Conservation (phyloP, 2,888 invertebrate species). For the Bombylius discolor region DNA sequence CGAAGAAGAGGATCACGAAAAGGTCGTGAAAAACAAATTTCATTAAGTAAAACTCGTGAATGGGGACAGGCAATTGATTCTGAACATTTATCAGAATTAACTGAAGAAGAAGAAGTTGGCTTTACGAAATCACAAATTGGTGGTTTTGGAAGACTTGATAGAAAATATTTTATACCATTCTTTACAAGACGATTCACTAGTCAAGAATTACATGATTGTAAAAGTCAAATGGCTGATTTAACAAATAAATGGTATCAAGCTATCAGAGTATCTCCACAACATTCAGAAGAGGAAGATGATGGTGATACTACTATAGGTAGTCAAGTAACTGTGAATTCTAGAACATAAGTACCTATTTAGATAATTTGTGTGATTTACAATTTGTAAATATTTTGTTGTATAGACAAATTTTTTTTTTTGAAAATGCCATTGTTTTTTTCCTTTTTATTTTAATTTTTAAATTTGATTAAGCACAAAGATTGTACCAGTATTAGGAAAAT, state of each 20-base stretch:
- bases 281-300: slow-evolving; percentile 59
- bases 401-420: too few relatives aligned
- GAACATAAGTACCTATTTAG: neutral
- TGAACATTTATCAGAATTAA: slow-evolving; percentile 82
- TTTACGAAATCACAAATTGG: slow-evolving; percentile 67
- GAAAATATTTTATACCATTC: slow-evolving; percentile 90
- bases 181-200: slow-evolving; percentile 92
- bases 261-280: slow-evolving; percentile 75
- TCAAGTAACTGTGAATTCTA: neutral
- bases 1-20: slow-evolving; percentile 33
- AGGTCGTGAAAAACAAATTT: slow-evolving; percentile 65
- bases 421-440: too few relatives aligned
- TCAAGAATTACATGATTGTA: slow-evolving; percentile 91
- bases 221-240: slow-evolving; percentile 90
- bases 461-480: too few relatives aligned
- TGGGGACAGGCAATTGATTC: slow-evolving; percentile 94
- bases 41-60: slow-evolving; percentile 94
- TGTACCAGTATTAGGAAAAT: too few relatives aligned
- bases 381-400: neutral
- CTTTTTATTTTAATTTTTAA: too few relatives aligned
- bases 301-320: neutral
- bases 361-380: neutral
- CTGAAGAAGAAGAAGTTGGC: slow-evolving; percentile 78
- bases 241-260: slow-evolving; percentile 98
- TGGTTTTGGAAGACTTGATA: slow-evolving; percentile 84